These are phyloP conservation scores for Drosophila arawakana DNA, from an alignment of 1,140 invertebrate species.

Conservation along the genomic window DNA sequence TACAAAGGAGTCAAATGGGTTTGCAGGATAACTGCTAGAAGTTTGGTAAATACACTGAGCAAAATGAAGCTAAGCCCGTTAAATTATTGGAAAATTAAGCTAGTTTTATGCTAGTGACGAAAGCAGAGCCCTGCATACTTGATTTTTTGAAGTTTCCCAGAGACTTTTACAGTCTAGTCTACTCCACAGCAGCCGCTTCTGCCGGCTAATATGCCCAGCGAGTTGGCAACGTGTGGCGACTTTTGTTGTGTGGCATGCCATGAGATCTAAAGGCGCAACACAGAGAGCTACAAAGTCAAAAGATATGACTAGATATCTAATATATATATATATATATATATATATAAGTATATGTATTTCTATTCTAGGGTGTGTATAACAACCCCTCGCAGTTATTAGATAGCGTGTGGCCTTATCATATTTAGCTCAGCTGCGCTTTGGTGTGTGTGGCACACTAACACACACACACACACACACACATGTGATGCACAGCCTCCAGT, in stretches of 20 bases:
- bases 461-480: no score
- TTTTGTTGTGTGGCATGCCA: constrained; percentile 62
- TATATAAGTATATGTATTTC: constrained; percentile 22
- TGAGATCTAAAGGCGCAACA: background rate
- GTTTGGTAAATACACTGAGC: no score
- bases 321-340: constrained; percentile 1
- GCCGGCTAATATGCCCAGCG: constrained; percentile 63
- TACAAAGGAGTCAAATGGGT: no score
- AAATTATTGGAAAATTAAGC: no score
- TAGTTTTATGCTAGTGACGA: no score
- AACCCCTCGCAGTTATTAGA: constrained; percentile 51
- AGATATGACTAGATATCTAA: background rate
- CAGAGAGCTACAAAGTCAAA: background rate
- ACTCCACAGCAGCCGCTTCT: no score
- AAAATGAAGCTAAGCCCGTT: no score
- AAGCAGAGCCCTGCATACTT: no score
- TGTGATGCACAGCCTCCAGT: constrained; percentile 7
- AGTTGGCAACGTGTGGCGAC: constrained; percentile 68
- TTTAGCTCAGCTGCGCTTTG: constrained; percentile 72
- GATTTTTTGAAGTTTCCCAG: no score
- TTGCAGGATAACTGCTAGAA: no score
- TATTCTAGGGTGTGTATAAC: constrained; percentile 31
- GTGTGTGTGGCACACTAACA: constrained; percentile 24
- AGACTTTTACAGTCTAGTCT: no score
- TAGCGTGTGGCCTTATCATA: constrained; percentile 41